A percentile compares a stretch with the other conserved stretches of the same genome.
phyloP scores from a whole-genome alignment of 2,888 invertebrate species.

The Ceriagrion tenellum region DNA sequence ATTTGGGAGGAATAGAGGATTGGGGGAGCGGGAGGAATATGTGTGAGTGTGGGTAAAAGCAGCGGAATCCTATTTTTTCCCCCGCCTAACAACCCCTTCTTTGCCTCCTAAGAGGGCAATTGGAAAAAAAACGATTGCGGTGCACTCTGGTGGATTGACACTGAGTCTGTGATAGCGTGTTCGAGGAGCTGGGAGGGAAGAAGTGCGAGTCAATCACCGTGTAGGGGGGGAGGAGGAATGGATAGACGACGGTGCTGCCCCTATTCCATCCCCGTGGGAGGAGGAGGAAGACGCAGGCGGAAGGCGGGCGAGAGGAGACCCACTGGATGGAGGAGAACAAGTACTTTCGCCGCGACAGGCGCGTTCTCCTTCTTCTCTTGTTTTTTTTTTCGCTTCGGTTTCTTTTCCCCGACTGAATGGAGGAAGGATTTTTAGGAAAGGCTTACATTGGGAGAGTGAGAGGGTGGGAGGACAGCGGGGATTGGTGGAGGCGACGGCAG shows the following conservation, averaged over 20 bases:
- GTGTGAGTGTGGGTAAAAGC: background rate
- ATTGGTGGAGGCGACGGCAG: background rate
- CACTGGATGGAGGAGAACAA: background rate
- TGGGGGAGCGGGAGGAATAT: background rate
- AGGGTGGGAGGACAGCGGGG: background rate
- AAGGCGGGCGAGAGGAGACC: background rate
- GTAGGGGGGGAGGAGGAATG: background rate
- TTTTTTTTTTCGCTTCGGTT: background rate
- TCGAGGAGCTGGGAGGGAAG: background rate
- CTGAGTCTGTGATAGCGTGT: conserved; percentile 43
- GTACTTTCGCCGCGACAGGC: conserved; percentile 41
- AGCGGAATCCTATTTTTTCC: background rate
- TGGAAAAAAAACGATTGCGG: conserved; percentile 41
- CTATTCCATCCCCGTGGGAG: background rate
- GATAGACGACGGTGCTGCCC: background rate
- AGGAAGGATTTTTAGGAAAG: background rate
- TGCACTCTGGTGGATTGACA: conserved; percentile 62
- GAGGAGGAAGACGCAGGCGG: background rate
- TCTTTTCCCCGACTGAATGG: background rate
- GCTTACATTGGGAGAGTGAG: background rate
- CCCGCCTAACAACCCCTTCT: background rate
- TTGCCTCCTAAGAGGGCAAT: background rate
- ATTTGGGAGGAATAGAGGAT: background rate
- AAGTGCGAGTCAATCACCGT: conserved; percentile 29
- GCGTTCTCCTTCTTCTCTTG: background rate